Conservation (phyloP, 2,113 vertebrate genomes). For the Campylomormyrus tamandua region DNA sequence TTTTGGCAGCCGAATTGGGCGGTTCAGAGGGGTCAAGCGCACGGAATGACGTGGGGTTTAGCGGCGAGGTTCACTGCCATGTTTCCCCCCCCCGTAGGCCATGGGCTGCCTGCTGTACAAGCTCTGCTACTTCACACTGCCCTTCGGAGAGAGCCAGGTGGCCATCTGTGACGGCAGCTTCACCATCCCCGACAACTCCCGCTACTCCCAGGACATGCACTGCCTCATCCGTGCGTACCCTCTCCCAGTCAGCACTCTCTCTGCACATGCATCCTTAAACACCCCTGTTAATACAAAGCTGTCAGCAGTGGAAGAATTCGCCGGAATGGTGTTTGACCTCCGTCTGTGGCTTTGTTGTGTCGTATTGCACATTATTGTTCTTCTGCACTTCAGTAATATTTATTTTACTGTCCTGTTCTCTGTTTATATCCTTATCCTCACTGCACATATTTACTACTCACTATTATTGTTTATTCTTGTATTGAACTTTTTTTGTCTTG, state of each 20-base stretch:
- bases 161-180: constrained; percentile 97
- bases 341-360: neutral
- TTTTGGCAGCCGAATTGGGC: neutral
- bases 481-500: neutral
- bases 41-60: neutral
- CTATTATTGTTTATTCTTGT: neutral
- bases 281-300: neutral
- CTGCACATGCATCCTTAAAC: neutral
- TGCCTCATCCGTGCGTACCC: constrained; percentile 88
- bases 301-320: neutral
- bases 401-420: neutral
- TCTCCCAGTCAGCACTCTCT: neutral
- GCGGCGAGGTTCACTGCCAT: neutral
- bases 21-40: neutral
- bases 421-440: neutral
- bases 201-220: constrained; percentile 94
- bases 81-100: constrained; percentile 57
- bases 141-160: constrained; percentile 97
- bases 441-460: neutral
- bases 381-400: neutral
- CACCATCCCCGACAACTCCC: constrained; percentile 92
- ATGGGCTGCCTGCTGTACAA: constrained; percentile 95
- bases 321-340: neutral
- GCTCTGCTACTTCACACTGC: constrained; percentile 92
- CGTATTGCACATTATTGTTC: neutral